Conservation (phyloP, 2,888 invertebrate genomes). For the Tenthredo livida region DNA sequence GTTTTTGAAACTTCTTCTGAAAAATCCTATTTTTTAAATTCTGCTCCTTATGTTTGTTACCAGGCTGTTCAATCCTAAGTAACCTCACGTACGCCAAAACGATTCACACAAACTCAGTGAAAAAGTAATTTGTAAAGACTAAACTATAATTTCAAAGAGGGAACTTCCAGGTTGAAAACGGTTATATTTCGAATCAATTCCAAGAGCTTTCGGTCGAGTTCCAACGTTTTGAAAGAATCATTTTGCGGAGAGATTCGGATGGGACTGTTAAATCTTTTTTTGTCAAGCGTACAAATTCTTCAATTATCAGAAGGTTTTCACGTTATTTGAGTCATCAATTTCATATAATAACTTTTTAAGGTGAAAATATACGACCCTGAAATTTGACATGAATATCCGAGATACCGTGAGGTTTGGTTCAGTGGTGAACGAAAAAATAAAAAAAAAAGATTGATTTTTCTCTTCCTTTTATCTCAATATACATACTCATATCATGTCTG, state of each 20-base stretch:
- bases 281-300: not conserved
- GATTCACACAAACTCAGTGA: not conserved
- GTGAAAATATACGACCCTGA: not conserved
- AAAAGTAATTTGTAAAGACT: not conserved
- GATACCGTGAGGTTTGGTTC: not conserved
- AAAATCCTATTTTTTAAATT: too few species aligned
- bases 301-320: not conserved
- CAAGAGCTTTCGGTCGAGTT: too few species aligned
- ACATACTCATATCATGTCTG: not conserved
- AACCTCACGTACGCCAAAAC: not conserved
- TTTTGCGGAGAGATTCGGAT: too few species aligned
- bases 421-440: not conserved
- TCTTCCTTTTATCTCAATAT: not conserved
- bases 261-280: too few species aligned
- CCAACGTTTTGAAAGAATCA: too few species aligned
- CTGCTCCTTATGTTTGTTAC: not conserved
- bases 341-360: not conserved
- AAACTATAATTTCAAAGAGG: too few species aligned
- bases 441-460: not conserved
- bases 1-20: too few species aligned
- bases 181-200: too few species aligned
- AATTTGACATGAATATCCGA: constrained; percentile 3
- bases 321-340: not conserved
- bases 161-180: too few species aligned
- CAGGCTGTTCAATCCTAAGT: not conserved